A percentile compares a stretch with the other conserved stretches of the same genome.
phyloP scores from a whole-genome alignment of 1,140 invertebrate genomes.

The Anoplolepis gracilipes region DNA sequence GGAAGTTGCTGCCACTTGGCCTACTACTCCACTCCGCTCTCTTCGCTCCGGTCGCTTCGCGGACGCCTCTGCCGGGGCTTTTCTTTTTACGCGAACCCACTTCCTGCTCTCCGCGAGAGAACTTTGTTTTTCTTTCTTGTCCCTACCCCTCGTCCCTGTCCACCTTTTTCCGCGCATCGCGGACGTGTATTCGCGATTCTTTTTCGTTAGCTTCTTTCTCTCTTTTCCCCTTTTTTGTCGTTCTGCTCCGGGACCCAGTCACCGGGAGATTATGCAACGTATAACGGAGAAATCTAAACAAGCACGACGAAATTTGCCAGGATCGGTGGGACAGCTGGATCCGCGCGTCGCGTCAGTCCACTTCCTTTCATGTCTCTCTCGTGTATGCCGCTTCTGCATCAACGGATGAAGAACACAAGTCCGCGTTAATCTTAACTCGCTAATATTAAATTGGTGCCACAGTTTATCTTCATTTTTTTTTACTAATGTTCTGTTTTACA shows the following conservation, averaged over 20 bases:
- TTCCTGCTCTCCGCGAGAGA: constrained; percentile 76
- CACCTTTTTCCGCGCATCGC: constrained; percentile 9
- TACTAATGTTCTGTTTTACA: neutral
- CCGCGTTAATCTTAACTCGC: neutral
- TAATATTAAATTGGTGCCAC: neutral
- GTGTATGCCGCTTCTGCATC: neutral
- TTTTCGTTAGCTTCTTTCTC: constrained; percentile 54
- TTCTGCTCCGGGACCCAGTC: constrained; percentile 50
- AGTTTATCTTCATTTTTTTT: neutral
- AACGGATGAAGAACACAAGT: neutral
- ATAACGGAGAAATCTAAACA: constrained; percentile 76
- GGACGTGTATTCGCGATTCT: constrained; percentile 46
- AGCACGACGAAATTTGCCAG: constrained; percentile 59
- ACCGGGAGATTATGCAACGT: constrained; percentile 70
- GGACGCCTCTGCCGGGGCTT: constrained; percentile 76
- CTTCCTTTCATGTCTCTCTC: neutral
- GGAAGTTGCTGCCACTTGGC: constrained; percentile 83
- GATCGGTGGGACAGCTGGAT: constrained; percentile 26
- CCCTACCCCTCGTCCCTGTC: constrained; percentile 53
- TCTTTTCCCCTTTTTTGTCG: constrained; percentile 69
- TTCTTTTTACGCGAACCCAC: constrained; percentile 81
- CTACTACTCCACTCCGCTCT: constrained; percentile 82
- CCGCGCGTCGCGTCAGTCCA: constrained; percentile 8
- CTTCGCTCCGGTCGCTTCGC: constrained; percentile 76
- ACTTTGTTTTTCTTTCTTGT: constrained; percentile 81